phyloP scores from a whole-genome alignment of 2,797 vertebrate genomes.

The Hypotaenidia philippensis region DNA sequence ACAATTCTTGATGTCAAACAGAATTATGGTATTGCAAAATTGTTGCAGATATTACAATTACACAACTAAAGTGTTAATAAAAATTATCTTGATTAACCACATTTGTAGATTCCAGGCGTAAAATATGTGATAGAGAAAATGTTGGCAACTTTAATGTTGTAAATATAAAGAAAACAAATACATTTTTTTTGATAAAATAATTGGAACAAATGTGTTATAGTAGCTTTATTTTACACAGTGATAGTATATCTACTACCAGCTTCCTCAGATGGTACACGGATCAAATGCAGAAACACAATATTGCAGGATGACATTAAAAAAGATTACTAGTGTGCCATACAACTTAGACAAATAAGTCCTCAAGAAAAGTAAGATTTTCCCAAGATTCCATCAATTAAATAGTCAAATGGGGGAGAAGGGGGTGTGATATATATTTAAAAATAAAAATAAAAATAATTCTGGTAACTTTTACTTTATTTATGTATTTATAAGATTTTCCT shows the following conservation, averaged over 20 bases:
- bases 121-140: neutral
- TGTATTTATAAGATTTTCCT: neutral
- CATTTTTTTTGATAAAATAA: fast-evolving
- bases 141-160: neutral
- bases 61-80: neutral
- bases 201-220: neutral
- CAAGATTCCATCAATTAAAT: neutral
- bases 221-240: neutral
- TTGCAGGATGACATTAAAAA: neutral
- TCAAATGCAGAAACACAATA: neutral
- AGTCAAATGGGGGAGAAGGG: neutral
- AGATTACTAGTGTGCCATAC: neutral
- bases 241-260: neutral
- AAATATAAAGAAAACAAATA: neutral
- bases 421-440: neutral
- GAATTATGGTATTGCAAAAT: neutral
- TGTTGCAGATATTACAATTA: neutral
- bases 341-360: neutral
- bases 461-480: neutral
- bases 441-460: neutral
- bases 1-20: neutral
- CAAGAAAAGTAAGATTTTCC: neutral
- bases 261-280: neutral
- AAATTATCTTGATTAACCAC: neutral
- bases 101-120: neutral